These are phyloP conservation scores for Macrosiphum euphorbiae DNA, from an alignment of 2,888 invertebrate genomes.

Conservation along the genomic window DNA sequence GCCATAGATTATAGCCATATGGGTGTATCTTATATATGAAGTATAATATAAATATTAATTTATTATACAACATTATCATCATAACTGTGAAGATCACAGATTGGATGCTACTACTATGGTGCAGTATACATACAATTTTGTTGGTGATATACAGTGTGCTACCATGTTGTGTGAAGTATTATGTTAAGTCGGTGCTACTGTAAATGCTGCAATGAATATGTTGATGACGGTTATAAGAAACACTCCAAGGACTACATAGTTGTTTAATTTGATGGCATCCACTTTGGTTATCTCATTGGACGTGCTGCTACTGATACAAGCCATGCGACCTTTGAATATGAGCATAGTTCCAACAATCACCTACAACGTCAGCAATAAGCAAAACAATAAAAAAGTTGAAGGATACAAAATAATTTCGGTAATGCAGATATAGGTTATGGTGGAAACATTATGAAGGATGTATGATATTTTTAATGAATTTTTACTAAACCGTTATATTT, in stretches of 20 bases:
- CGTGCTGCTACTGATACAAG: constrained; percentile 76
- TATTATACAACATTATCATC: not conserved
- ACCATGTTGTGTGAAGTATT: not conserved
- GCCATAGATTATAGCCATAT: not conserved
- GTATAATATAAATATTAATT: not conserved
- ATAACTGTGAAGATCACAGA: not conserved
- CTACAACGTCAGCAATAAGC: constrained; percentile 71
- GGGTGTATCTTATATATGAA: not conserved
- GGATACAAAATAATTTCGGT: not conserved
- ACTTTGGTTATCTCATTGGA: constrained; percentile 73
- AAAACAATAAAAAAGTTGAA: not conserved
- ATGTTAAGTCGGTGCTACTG: constrained; percentile 16
- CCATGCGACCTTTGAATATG: constrained; percentile 85
- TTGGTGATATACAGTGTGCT: not conserved
- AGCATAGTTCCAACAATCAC: constrained; percentile 86
- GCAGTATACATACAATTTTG: not conserved
- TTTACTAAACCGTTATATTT: not conserved
- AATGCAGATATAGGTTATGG: not conserved
- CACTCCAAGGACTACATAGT: constrained; percentile 85
- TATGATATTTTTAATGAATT: not conserved
- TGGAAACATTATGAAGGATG: not conserved
- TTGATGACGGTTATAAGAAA: constrained; percentile 90
- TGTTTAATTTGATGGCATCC: constrained; percentile 83
- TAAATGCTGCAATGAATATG: constrained; percentile 90
- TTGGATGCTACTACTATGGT: not conserved